Evolutionary conservation across 2,888 invertebrate genomes (phyloP).

Genomic region (Trypoxylon attenuatum): DNA sequence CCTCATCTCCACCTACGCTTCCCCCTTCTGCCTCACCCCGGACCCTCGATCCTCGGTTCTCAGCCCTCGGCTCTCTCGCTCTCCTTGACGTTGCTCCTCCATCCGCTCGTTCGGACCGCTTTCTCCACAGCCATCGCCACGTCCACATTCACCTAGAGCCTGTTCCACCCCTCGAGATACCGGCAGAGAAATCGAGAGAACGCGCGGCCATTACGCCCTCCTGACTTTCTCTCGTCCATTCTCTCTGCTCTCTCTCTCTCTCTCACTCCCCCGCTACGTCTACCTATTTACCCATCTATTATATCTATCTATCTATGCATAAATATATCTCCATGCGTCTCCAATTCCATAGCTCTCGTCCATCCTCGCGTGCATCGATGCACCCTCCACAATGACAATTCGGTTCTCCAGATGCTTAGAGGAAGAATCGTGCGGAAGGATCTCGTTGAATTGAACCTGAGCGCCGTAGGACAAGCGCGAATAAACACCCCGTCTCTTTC

Average conservation of each 20-base stretch:
- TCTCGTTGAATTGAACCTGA: no score
- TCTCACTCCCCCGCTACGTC: slow-evolving; percentile 5
- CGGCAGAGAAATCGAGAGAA: slow-evolving; percentile 7
- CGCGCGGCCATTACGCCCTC: slow-evolving; percentile 51
- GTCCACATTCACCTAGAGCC: slow-evolving; percentile 36
- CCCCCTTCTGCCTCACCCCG: slow-evolving; percentile 4
- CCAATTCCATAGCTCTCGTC: neutral
- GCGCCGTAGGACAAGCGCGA: no score
- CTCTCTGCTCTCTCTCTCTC: slow-evolving; percentile 25
- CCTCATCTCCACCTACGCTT: slow-evolving; percentile 11
- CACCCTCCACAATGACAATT: neutral
- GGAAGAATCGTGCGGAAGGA: no score
- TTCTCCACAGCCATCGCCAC: slow-evolving; percentile 26
- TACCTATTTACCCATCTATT: neutral
- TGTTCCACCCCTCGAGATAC: slow-evolving; percentile 50
- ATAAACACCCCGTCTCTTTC: no score
- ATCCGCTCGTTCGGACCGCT: slow-evolving; percentile 20
- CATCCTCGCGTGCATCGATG: neutral
- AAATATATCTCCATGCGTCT: neutral
- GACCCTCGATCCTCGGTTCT: neutral
- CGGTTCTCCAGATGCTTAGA: neutral
- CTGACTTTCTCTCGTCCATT: slow-evolving; percentile 47
- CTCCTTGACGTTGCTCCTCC: no score
- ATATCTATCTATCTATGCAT: neutral
- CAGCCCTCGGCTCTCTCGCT: no score